Percentiles rank a stretch among this genome's conserved stretches.
These are phyloP conservation scores for Ispidina picta DNA, from an alignment of 2,797 vertebrate genomes.

Conservation along the genomic window DNA sequence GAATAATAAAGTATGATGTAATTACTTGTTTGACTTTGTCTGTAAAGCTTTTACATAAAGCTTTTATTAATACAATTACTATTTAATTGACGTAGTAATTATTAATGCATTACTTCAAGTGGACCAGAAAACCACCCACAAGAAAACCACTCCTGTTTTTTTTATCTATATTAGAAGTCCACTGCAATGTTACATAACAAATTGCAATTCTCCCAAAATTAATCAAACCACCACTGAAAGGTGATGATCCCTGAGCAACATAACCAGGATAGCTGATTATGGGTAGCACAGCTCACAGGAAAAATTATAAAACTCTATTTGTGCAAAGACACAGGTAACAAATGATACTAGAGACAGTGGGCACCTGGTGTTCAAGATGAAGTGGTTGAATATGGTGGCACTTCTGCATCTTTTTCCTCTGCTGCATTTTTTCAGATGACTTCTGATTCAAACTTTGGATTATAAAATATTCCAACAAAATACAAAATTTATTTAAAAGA, in stretches of 20 bases:
- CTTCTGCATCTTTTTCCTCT: slow-evolving; percentile 83
- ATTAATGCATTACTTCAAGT: neutral
- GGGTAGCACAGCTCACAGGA: neutral
- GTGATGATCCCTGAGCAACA: neutral
- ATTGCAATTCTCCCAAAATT: neutral
- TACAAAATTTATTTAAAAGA: neutral
- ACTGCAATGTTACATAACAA: too few relatives aligned
- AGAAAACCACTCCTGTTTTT: too few relatives aligned
- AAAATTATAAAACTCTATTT: neutral
- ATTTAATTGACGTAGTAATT: too few relatives aligned
- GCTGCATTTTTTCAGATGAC: slow-evolving; percentile 91
- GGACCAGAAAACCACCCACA: neutral
- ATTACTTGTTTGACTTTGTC: neutral
- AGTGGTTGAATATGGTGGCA: slow-evolving; percentile 87
- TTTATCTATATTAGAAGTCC: too few relatives aligned
- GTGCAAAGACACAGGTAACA: neutral
- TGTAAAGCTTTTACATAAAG: neutral
- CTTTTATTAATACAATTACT: neutral
- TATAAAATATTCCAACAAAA: slow-evolving; percentile 96
- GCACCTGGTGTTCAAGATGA: slow-evolving; percentile 94
- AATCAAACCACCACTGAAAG: neutral
- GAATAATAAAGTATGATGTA: neutral
- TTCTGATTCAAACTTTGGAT: slow-evolving; percentile 96
- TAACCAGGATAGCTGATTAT: neutral
- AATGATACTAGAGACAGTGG: neutral